Evolutionary conservation across 2,888 invertebrate genomes (phyloP), one percentile per base, ranked within the genome.

Genomic region (Orgyia antiqua): DNA sequence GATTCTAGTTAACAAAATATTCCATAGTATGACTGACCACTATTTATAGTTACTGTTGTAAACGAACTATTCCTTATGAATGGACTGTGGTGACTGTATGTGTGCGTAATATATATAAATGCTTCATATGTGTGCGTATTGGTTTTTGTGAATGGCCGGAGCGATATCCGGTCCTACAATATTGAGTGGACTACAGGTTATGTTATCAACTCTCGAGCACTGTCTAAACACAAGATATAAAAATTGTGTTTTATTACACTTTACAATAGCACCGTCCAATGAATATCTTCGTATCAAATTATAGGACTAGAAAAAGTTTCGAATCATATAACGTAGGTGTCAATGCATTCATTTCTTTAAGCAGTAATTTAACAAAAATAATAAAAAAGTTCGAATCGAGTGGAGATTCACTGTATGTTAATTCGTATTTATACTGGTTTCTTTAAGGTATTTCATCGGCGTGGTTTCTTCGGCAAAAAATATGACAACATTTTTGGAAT

Each of bases 171-270:
- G 86, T 80, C 80, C 67, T 70, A 68, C 62, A 62, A 64, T 73
- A 74, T 75, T 62, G 68, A 55, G 63, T 58, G 68, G 62, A 48
- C 61, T 75, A 74, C 84, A 78, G 78, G 83, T 84, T 84, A 77
- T 62, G 79, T 86, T 86, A 86, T 86, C 84, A 80, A 67, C 74
- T 78, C 75, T 73, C 78, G 68, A 61, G 66, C 73, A 69, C 79
- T 75, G 84, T 83, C 84, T 83, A 83, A 84, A 84, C 76, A 82
- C 56, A 63, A 72, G 70, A 79, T 79, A 82, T 84, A 84, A 83
- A 84, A 82, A 79, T 80, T 71, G 76, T 74, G 80, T 76, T 84
- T 84, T 86, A 86, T 84, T 74, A 56, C 74, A 50, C 73, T 82
- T 82, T 80, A 84, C 77, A 75, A 65, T 75, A 59, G 63, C 60